Evolutionary conservation across 2,113 vertebrate species (phyloP), one percentile per base, ranked within the genome.

Genomic region (Eptesicus fuscus): DNA sequence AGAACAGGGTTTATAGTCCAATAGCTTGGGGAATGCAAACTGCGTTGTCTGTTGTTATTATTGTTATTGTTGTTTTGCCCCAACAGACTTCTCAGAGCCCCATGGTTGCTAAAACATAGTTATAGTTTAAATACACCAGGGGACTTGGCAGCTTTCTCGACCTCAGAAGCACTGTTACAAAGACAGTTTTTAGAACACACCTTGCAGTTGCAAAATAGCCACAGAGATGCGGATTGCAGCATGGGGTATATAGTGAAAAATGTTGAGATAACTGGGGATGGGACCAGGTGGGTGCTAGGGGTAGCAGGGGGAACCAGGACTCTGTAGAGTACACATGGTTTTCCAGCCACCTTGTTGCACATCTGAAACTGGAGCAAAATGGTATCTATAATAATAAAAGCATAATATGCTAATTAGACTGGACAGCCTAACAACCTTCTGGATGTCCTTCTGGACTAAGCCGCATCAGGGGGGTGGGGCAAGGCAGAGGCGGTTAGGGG

Each of bases 371-470:
- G 8, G 16, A 17, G 1, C 42, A 76, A 9, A 47, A 47, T 76
- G 44, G 0, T 44, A 74, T 30, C 59, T 56, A 56, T 59, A 59
- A 56, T 59, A 59, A 59, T 59, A 59, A 59, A 59, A 59, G 22
- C 2, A 1, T 23, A 59, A 59, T 23, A 59, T 59, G 56, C 22
- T 9, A 10, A 59, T 59, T 59, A 59, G 56, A 59, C 4, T 1
- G 1, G 23, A 59, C 23, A 59, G 0, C 56, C 22, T 1, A 59
- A 59, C 2, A 1, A 59, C 22, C 22, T 59, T 59, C 22, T 4
- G 5, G 17, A 51, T 51, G 49, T 49, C 53, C 53, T 56, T 56
- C 53, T 56, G 20, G 53, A 56, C 20, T 9, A 56, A 56, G 53
- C 53, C 2, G 17, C 18, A 56, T 18, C 20, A 14, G 53, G 53